phyloP scores from a whole-genome alignment of 1,140 invertebrate species.

The Meloidogyne exigua region DNA sequence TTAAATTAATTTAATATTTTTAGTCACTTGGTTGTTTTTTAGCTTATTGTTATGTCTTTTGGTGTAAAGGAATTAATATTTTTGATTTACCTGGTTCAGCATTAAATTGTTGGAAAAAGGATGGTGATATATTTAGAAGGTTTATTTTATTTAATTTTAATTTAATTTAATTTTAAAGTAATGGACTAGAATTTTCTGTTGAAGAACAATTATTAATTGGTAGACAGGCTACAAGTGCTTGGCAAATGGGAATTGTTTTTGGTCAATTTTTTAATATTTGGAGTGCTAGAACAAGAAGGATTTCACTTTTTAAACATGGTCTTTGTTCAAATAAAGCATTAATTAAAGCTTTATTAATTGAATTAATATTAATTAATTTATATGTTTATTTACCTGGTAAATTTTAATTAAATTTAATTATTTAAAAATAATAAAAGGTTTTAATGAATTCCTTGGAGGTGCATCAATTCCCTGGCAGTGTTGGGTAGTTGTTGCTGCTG shows the following conservation, averaged over 20 bases:
- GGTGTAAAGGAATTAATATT: conserved; percentile 45
- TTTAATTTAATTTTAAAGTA: conserved; percentile 2
- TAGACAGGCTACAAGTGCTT: conserved; percentile 46
- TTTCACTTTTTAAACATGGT: conserved; percentile 46
- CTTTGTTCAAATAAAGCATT: conserved; percentile 41
- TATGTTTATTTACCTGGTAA: conserved; percentile 48
- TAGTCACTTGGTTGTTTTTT: conserved; percentile 49
- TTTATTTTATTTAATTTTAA: not conserved
- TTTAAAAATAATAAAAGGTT: conserved; percentile 25
- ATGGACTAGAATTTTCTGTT: conserved; percentile 38
- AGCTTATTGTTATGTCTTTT: conserved; percentile 49
- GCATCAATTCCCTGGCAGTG: conserved; percentile 43
- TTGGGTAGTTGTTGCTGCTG: conserved; percentile 42
- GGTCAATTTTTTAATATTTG: conserved; percentile 53
- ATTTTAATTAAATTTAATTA: not conserved
- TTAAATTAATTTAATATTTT: conserved; percentile 20
- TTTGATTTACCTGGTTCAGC: conserved; percentile 39
- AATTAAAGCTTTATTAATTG: conserved; percentile 36
- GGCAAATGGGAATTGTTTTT: conserved; percentile 57
- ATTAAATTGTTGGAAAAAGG: conserved; percentile 30
- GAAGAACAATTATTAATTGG: conserved; percentile 43
- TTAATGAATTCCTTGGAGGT: conserved; percentile 42
- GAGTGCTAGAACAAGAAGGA: conserved; percentile 36
- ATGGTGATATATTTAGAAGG: conserved; percentile 30
- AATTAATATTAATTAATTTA: conserved; percentile 34